Base-by-base conservation (phyloP, 2,113 vertebrate species). In the Ophthalmolycus amberensis region DNA sequence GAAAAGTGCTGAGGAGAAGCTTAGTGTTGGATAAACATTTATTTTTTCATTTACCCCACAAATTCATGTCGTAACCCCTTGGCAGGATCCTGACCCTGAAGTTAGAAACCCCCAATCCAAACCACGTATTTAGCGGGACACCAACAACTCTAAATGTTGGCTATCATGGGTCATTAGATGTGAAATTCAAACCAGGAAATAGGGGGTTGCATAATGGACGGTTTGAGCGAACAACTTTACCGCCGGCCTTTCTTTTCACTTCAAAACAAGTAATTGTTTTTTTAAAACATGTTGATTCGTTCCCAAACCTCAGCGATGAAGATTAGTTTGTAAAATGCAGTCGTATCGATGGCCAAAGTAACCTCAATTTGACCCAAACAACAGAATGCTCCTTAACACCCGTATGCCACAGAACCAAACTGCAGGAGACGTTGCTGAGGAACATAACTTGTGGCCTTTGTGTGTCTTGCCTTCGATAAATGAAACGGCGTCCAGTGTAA, bases 401-500 rank as follows among this genome's bases (percentile, higher is more conserved):
- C 4, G 11, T 14, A 11, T 25, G 54, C 54, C 50, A 25, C 10
- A 27, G 54, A 27, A 27, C 15, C 59, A 7, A 34, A n/a, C 18
- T 38, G 62, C 20, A 63, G 4, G 18, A 22, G 60, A 12, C 60
- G 27, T 20, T 10, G 18, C 38, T 42, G 71, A 44, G 16, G 67
- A 76, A 70, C 20, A 40, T 59, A 18, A 46, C 5, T 10, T 65
- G 32, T 59, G 6, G 25, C 56, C 37, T 67, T 29, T 48, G n/a
- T 52, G n/a, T 42, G 54, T 64, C 40, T 80, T 71, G 58, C 59
- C 18, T 4, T 16, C 0, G 44, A 42, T 40, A 65, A 38, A 68
- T 81, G 12, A 52, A 74, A 60, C 46, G 44, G 56, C 29, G 29
- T 71, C 75, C 22, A 64, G 37, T 34, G n/a, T 63, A 68, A 38